Conservation (phyloP, 2,797 vertebrate genomes). For the Morelia viridis region DNA sequence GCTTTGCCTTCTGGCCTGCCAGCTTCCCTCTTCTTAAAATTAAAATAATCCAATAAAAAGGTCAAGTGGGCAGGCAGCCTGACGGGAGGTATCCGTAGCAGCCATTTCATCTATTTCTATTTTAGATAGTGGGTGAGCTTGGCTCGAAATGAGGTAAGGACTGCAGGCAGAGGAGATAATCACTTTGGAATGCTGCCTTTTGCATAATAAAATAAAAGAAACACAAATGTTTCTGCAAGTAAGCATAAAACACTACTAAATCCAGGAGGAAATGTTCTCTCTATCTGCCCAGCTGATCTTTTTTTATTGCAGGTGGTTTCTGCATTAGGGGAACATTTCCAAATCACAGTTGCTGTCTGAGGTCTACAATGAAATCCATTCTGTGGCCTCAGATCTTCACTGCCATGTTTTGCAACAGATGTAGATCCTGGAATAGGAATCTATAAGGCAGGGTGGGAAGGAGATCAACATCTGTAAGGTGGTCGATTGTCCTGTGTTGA, state of each 20-base stretch:
- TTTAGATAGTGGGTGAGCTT: not conserved
- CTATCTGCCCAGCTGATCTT: not conserved
- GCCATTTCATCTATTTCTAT: conserved; percentile 1
- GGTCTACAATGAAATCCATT: not conserved
- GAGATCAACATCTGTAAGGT: not conserved
- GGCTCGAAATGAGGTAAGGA: not conserved
- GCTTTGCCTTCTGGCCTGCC: not conserved
- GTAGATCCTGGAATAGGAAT: not conserved
- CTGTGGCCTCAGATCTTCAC: not conserved
- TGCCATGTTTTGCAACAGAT: not conserved
- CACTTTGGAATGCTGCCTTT: not conserved
- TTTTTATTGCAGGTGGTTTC: not conserved
- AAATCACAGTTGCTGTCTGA: not conserved
- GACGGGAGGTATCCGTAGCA: not conserved
- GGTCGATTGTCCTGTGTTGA: not conserved
- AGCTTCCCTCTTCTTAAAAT: not conserved
- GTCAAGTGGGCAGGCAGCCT: not conserved
- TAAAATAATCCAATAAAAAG: not conserved
- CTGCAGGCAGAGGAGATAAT: not conserved
- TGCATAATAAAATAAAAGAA: not conserved
- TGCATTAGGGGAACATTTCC: not conserved
- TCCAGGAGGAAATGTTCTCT: not conserved
- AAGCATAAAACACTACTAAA: not conserved
- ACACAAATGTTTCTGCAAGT: not conserved
- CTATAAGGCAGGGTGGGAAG: not conserved